Evolutionary conservation across 2,797 vertebrate genomes (phyloP), one percentile per base, ranked within the genome.

Genomic region (Acanthiza pusilla): DNA sequence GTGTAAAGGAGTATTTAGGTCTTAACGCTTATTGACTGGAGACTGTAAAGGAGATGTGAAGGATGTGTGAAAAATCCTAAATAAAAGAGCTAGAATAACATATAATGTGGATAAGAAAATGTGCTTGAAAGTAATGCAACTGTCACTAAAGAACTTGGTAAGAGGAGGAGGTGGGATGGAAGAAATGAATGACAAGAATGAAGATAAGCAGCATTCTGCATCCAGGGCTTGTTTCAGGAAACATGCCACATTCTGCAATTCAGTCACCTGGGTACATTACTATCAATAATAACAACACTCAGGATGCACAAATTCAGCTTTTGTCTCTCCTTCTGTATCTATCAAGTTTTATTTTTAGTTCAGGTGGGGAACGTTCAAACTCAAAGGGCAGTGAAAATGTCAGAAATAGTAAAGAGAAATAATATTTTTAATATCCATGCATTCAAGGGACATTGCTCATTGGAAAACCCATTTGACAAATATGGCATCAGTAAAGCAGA

Each of bases 21-120:
- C 93, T 96, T 96, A 97, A 74, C 0, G 1, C 77, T 94, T 95
- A 96, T 89, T 97, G 95, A 97, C 94, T 95, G 71, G 63, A 96
- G 85, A 87, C 92, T 94, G 77, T 79, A 97, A 97, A 97, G 91
- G 79, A 96, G 90, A 97, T 94, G 92, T 93, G 95, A 97, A 96
- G 91, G 85, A 96, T 95, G 93, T 97, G 97, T 96, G 96, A 97
- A 97, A 97, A 97, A 96, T 94, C 57, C 84, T 94, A 94, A 96
- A 97, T 95, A 96, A 97, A 97, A 96, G 85, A 96, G 51, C 25
- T 87, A 29, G 27, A 95, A 92, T 74, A 95, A 93, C 60, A 84
- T 77, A 85, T 61, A 95, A 90, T 89, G 65, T 91, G 90, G 70
- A 88, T 96, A 94, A 96, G 61, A 96, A 97, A 96, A 90, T 83